A percentile compares a stretch with the other conserved stretches of the same genome.
These are phyloP conservation scores for Heterotis niloticus DNA, from an alignment of 2,113 vertebrate species.

Conservation along the genomic window DNA sequence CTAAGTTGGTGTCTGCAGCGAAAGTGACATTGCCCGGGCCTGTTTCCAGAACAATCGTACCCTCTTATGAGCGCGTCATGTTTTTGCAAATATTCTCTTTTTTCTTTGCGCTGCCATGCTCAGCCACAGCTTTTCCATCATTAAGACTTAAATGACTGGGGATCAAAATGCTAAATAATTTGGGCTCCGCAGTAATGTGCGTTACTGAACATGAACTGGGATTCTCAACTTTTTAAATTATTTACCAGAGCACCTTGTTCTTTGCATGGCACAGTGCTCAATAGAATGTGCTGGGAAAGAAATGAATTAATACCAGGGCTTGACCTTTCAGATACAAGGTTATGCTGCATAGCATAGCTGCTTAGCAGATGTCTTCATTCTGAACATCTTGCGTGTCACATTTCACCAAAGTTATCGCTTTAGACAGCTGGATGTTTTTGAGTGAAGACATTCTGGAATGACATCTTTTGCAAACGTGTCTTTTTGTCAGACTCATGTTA, in stretches of 20 bases:
- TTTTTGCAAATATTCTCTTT: background rate
- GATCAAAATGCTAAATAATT: slow-evolving; percentile 4
- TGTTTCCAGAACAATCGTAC: background rate
- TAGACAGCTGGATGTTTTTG: slow-evolving; percentile 18
- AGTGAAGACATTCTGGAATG: background rate
- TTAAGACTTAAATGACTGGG: background rate
- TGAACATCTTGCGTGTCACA: background rate
- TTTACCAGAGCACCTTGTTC: slow-evolving; percentile 9
- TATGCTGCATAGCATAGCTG: slow-evolving; percentile 12
- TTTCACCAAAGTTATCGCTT: slow-evolving; percentile 3
- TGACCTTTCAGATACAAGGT: background rate
- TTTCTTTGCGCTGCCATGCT: background rate
- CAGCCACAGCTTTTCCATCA: background rate
- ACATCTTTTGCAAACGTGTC: too few species aligned
- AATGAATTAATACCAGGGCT: slow-evolving; percentile 10
- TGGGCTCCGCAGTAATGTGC: background rate
- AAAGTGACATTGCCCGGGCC: background rate
- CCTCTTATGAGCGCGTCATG: background rate
- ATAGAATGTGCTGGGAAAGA: background rate
- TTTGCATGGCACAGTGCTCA: slow-evolving; percentile 1
- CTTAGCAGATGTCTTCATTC: slow-evolving; percentile 10
- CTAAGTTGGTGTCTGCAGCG: background rate
- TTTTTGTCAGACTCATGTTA: too few species aligned
- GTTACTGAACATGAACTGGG: background rate
- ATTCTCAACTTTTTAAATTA: slow-evolving; percentile 9